These are phyloP conservation scores for Ophonus ardosiacus DNA, from an alignment of 2,888 invertebrate genomes.

Conservation along the genomic window DNA sequence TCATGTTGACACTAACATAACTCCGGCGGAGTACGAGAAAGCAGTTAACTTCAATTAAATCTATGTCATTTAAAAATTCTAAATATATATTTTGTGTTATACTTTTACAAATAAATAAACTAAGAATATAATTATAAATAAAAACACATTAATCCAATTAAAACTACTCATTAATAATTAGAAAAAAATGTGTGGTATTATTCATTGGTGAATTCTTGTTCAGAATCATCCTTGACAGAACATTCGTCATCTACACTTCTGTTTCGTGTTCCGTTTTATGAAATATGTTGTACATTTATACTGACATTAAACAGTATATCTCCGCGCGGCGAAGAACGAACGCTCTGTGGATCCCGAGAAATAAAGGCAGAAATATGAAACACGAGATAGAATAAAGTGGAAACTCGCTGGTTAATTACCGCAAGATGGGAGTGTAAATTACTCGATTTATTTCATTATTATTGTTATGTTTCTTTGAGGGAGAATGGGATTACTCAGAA, in stretches of 20 bases:
- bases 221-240: background rate
- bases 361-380: background rate
- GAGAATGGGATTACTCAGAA: background rate
- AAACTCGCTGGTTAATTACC: background rate
- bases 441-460: background rate
- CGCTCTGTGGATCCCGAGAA: background rate
- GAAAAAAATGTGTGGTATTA: background rate
- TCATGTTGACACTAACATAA: no score
- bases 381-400: background rate
- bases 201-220: background rate
- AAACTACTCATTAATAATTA: background rate
- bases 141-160: background rate
- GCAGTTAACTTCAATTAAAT: no score
- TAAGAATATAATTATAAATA: background rate
- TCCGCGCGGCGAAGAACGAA: background rate
- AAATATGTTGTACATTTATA: background rate
- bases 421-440: background rate
- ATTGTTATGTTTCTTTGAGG: background rate
- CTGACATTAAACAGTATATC: background rate
- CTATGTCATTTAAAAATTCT: no score
- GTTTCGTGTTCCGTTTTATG: background rate
- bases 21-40: no score
- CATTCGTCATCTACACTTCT: background rate
- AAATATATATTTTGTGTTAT: no score
- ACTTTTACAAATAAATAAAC: no score